Conservation (phyloP, 1,140 invertebrate genomes). For the Drosophila mauritiana region DNA sequence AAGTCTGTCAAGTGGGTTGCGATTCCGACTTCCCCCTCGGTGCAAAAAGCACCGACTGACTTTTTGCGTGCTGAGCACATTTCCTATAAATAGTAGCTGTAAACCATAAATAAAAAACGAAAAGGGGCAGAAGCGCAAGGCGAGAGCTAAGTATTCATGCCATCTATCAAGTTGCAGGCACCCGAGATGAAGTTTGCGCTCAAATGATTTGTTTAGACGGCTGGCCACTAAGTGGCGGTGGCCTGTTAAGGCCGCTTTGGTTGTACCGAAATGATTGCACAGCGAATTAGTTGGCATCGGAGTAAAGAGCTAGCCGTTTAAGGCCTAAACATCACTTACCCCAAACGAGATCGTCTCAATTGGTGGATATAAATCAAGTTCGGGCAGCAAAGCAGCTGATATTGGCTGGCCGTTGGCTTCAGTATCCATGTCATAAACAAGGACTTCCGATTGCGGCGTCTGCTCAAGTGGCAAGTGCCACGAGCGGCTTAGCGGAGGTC, state of each 20-base stretch:
- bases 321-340: constrained; percentile 10
- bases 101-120: constrained; percentile 56
- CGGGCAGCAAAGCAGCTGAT: constrained; percentile 53
- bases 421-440: constrained; percentile 66
- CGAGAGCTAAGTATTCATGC: constrained; percentile 34
- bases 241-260: constrained; percentile 36
- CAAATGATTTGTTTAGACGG: constrained; percentile 32
- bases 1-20: constrained; percentile 51
- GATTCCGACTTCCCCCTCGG: constrained; percentile 28
- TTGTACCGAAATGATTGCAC: constrained; percentile 31
- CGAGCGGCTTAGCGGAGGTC: constrained; percentile 39
- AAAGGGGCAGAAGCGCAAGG: constrained; percentile 1
- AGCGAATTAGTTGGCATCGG: constrained; percentile 37
- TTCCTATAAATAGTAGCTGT: constrained; percentile 64
- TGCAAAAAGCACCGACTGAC: constrained; percentile 1
- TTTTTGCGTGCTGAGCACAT: constrained; percentile 60
- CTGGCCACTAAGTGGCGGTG: constrained; percentile 39
- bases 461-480: constrained; percentile 66
- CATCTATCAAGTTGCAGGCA: constrained; percentile 54
- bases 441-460: constrained; percentile 72
- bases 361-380: constrained; percentile 18
- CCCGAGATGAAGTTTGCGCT: constrained; percentile 53
- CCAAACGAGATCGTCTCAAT: constrained; percentile 5
- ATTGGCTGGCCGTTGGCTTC: constrained; percentile 12
- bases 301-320: neutral